These are phyloP conservation scores for Pristiophorus japonicus DNA, from an alignment of 2,113 vertebrate genomes.

Conservation along the genomic window DNA sequence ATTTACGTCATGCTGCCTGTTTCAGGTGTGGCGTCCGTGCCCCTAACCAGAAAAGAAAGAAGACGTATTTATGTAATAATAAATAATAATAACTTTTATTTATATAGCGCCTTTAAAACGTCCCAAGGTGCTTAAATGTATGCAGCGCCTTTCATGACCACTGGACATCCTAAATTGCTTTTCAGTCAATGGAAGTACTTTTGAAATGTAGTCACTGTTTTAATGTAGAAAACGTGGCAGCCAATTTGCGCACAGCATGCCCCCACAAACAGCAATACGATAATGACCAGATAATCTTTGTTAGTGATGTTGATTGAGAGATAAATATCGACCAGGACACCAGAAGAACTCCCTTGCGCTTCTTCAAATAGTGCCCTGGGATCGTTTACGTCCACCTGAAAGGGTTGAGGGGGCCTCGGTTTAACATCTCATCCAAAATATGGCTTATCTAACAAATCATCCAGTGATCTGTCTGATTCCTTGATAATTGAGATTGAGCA, in stretches of 20 bases:
- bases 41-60: background rate
- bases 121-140: no score
- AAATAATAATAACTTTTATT: no score
- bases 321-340: background rate
- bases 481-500: constrained; percentile 3
- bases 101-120: no score
- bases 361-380: background rate
- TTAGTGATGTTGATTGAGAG: background rate
- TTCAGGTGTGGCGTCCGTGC: background rate
- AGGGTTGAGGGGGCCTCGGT: background rate
- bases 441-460: background rate
- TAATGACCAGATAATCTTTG: background rate
- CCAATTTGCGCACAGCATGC: no score
- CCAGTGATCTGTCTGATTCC: background rate
- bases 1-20: background rate
- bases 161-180: no score
- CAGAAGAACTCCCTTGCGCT: background rate
- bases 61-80: no score
- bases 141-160: no score
- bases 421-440: background rate
- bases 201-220: no score
- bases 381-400: background rate
- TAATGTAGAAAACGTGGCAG: no score
- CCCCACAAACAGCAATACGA: background rate
- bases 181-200: no score